Conservation (phyloP, 2,113 vertebrate genomes). For the Amphiprion ocellaris region DNA sequence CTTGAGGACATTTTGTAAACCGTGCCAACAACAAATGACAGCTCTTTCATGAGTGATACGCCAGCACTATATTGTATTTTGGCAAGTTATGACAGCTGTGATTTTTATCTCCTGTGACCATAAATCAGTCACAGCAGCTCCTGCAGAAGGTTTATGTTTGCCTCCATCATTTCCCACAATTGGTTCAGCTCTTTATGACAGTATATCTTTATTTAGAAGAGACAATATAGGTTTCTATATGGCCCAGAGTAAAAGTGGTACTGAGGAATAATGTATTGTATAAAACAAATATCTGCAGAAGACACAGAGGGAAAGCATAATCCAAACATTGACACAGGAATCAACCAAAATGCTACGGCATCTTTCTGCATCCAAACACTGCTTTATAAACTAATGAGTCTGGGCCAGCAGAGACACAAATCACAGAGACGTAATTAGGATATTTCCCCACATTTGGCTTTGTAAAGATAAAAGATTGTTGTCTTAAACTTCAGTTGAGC, state of each 20-base stretch:
- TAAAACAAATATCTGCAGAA: no score
- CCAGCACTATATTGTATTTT: not conserved
- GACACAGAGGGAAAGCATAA: not conserved
- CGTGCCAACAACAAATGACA: not conserved
- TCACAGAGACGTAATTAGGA: conserved; percentile 41
- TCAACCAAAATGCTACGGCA: not conserved
- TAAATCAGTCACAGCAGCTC: no score
- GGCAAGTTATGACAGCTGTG: no score
- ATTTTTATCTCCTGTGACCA: no score
- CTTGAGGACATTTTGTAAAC: no score
- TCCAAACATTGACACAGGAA: conserved; percentile 5
- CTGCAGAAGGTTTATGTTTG: no score
- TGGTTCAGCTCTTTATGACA: no score
- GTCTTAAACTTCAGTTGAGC: conserved; percentile 3
- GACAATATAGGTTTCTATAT: no score
- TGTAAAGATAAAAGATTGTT: conserved; percentile 35
- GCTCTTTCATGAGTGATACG: not conserved
- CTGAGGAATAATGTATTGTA: no score
- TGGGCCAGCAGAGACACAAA: conserved; percentile 36
- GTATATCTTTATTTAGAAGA: no score
- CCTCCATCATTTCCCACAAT: no score
- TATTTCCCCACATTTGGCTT: conserved; percentile 23
- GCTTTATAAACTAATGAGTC: conserved; percentile 20
- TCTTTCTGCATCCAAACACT: conserved; percentile 24
- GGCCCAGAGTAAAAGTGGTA: no score